Percentiles rank a stretch among this genome's conserved stretches.
Conservation (phyloP, 2,113 vertebrate species). For the Arothron firmamentum region DNA sequence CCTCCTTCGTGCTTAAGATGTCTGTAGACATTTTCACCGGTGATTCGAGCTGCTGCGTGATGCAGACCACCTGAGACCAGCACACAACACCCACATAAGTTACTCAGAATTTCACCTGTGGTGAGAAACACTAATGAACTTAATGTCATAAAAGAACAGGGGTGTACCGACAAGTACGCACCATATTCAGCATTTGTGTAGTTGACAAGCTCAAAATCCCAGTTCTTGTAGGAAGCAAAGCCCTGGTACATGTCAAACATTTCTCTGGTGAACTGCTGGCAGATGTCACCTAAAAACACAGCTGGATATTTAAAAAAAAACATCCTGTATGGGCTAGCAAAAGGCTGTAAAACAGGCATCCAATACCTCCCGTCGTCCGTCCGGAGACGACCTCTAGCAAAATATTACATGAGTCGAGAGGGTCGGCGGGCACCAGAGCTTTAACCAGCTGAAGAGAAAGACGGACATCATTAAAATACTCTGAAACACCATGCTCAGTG, state of each 20-base stretch:
- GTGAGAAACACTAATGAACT: neutral
- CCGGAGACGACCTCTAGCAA: slow-evolving; percentile 89
- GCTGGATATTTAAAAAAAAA: slow-evolving; percentile 3
- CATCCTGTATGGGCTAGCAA: neutral
- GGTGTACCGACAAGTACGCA: slow-evolving; percentile 39
- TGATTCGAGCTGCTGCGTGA: slow-evolving; percentile 86
- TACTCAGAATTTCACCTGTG: neutral
- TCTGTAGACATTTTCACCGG: slow-evolving; percentile 81
- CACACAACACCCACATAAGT: neutral
- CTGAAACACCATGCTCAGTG: neutral
- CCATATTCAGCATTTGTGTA: slow-evolving; percentile 84
- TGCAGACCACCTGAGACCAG: slow-evolving; percentile 84
- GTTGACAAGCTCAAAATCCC: slow-evolving; percentile 87
- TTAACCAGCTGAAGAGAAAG: slow-evolving; percentile 77
- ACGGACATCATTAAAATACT: neutral
- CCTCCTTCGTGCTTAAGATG: slow-evolving; percentile 90
- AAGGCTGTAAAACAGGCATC: neutral
- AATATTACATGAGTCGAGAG: slow-evolving; percentile 77
- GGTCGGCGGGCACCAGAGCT: slow-evolving; percentile 80
- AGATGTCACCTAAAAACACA: slow-evolving; percentile 86
- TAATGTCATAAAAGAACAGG: no score
- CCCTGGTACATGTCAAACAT: slow-evolving; percentile 93
- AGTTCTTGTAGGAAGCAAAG: slow-evolving; percentile 82
- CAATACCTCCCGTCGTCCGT: slow-evolving; percentile 90
- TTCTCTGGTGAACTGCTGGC: slow-evolving; percentile 92